Evolutionary conservation across 2,113 vertebrate species (phyloP).

Genomic region (Albula goreensis): DNA sequence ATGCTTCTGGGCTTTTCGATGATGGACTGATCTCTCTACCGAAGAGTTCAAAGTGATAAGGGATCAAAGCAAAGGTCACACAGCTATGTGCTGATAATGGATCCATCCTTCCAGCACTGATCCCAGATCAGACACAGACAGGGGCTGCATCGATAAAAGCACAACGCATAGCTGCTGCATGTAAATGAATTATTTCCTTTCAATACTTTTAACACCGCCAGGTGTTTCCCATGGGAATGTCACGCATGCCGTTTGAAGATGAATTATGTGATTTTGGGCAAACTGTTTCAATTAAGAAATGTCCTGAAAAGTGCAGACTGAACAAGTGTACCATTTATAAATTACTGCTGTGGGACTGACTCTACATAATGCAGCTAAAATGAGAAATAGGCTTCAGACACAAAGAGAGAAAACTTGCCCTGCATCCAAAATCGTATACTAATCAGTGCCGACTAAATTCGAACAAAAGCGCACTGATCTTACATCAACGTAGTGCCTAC

Average conservation of each 20-base stretch:
- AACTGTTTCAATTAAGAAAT: background rate
- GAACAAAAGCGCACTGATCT: too few relatives aligned
- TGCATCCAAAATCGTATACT: too few relatives aligned
- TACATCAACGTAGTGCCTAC: too few relatives aligned
- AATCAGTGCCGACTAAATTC: too few relatives aligned
- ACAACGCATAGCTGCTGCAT: background rate
- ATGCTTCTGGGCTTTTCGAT: background rate
- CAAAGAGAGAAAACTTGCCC: background rate
- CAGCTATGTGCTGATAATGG: background rate
- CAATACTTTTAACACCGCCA: background rate
- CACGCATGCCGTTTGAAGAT: background rate
- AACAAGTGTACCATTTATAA: constrained; percentile 14
- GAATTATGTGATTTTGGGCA: background rate
- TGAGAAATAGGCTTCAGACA: background rate
- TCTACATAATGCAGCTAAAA: constrained; percentile 2
- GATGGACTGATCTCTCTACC: background rate
- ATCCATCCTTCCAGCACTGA: background rate
- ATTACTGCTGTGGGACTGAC: background rate
- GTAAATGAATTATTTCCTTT: background rate
- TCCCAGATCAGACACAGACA: background rate
- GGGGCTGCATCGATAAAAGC: background rate
- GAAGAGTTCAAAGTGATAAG: background rate
- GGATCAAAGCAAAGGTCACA: constrained; percentile 16
- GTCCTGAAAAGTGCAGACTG: background rate
- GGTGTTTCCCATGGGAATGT: background rate